Percentiles rank a stretch among this genome's conserved stretches.
These are phyloP conservation scores for Ciona savignyi DNA, from an alignment of 23 tunicate species.

Conservation along the genomic window DNA sequence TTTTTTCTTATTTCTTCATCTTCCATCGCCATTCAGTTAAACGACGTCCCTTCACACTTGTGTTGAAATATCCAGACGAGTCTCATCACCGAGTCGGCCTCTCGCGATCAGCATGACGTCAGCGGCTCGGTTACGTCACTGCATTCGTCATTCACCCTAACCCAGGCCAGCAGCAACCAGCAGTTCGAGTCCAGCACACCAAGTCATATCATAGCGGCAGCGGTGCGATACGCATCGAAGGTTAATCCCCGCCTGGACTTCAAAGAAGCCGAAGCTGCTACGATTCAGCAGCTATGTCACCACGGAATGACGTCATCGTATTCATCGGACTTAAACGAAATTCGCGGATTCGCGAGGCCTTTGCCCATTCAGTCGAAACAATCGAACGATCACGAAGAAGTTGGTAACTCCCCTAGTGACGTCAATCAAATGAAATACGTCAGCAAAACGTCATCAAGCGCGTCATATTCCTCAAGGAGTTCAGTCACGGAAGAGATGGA, in stretches of 20 bases:
- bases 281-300: not conserved
- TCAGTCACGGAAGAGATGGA: not conserved
- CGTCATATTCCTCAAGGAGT: not conserved
- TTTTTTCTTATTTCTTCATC: constrained; percentile 2
- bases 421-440: not conserved
- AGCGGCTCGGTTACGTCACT: not conserved
- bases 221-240: constrained; percentile 18
- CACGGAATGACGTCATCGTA: constrained; percentile 8
- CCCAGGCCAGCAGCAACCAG: constrained; percentile 1
- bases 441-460: not conserved
- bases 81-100: constrained; percentile 14
- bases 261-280: not conserved
- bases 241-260: constrained; percentile 17
- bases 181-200: not conserved
- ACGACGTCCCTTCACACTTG: not conserved
- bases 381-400: not conserved
- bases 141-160: constrained; percentile 9
- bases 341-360: not conserved
- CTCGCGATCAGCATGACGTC: not conserved
- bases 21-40: not conserved
- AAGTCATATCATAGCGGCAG: constrained; percentile 7
- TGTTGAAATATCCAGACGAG: not conserved
- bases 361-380: not conserved
- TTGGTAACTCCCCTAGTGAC: not conserved
- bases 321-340: not conserved